Evolutionary conservation across 2,888 invertebrate species (phyloP).

Genomic region (Amphipoea oculea): DNA sequence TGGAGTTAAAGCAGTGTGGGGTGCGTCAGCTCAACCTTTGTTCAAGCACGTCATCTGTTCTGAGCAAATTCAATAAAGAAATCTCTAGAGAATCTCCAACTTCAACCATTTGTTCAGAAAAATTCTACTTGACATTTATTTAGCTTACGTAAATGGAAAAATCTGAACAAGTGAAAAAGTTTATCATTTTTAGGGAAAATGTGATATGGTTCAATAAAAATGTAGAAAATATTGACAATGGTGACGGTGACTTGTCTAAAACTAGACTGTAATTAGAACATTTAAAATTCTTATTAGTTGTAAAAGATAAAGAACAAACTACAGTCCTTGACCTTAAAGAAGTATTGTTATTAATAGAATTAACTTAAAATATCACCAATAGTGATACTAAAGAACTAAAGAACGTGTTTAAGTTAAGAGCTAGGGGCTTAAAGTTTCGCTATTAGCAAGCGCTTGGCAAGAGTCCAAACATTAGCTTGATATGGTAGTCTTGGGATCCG

Average conservation of each 20-base stretch:
- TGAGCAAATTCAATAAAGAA: slow-evolving; percentile 27
- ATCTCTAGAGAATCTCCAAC: slow-evolving; percentile 12
- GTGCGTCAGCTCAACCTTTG: slow-evolving; percentile 42
- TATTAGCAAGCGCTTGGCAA: slow-evolving; percentile 52
- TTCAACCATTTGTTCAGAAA: slow-evolving; percentile 25
- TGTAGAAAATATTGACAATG: neutral
- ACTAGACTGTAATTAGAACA: neutral
- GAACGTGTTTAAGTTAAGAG: slow-evolving; percentile 45
- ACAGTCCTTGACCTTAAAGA: neutral
- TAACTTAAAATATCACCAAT: slow-evolving; percentile 15
- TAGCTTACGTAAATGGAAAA: slow-evolving; percentile 9
- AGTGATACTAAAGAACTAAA: slow-evolving; percentile 13
- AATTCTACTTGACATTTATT: slow-evolving; percentile 16
- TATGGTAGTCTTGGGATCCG: slow-evolving; percentile 37
- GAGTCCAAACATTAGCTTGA: slow-evolving; percentile 48
- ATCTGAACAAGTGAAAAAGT: neutral
- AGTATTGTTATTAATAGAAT: slow-evolving; percentile 1
- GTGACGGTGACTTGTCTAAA: neutral
- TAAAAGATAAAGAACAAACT: neutral
- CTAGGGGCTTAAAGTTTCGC: slow-evolving; percentile 32
- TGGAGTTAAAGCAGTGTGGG: slow-evolving; percentile 29
- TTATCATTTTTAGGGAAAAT: neutral
- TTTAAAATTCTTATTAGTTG: neutral
- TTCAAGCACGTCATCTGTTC: slow-evolving; percentile 18
- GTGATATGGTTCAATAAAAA: neutral